phyloP scores from a whole-genome alignment of 2,888 invertebrate genomes.

The Drosophila subsilvestris region DNA sequence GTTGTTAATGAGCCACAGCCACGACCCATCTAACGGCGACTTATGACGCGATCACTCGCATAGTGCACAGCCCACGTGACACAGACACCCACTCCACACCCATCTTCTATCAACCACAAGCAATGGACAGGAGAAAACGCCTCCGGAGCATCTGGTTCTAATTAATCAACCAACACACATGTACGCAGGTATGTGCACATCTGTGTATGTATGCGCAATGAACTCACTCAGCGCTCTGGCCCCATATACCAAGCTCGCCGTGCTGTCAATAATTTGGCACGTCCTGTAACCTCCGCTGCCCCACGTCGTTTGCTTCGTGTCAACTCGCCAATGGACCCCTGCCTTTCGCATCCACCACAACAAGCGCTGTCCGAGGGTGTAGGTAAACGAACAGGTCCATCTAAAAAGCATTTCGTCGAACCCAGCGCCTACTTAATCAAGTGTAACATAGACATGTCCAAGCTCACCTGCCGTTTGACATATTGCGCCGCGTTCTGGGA shows the following conservation, averaged over 20 bases:
- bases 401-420: conserved; percentile 77
- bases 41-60: conserved; percentile 50
- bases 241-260: conserved; percentile 30
- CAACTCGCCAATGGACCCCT: conserved; percentile 35
- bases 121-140: conserved; percentile 16
- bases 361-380: conserved; percentile 38
- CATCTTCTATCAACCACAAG: conserved; percentile 5
- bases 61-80: conserved; percentile 4
- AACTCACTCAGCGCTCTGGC: conserved; percentile 22
- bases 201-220: conserved; percentile 5
- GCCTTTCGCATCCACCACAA: not conserved
- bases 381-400: conserved; percentile 38
- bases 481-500: conserved; percentile 38
- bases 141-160: conserved; percentile 61
- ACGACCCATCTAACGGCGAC: conserved; percentile 44
- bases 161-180: conserved; percentile 65
- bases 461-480: conserved; percentile 69
- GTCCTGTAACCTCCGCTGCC: conserved; percentile 53
- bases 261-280: conserved; percentile 78
- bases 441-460: conserved; percentile 72
- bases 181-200: conserved; percentile 18
- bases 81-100: not conserved
- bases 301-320: conserved; percentile 19
- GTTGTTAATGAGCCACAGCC: conserved; percentile 41
- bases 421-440: conserved; percentile 79